Base-by-base conservation (phyloP, 64 coral and sea anemone genomes). In the Hydrozoanthus tunicans region DNA sequence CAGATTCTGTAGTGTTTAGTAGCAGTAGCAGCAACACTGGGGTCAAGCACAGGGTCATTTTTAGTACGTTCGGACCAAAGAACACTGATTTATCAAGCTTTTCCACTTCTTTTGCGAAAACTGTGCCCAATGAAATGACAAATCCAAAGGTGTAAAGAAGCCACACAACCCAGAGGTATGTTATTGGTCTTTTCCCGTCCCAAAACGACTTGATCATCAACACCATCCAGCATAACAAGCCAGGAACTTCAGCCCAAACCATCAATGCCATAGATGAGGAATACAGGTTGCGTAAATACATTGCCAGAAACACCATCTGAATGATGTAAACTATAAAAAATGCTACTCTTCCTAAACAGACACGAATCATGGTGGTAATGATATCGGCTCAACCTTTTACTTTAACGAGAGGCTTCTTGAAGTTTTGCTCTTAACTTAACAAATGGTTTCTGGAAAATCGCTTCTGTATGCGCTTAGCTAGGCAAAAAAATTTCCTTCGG, bases 11-110 rank as follows among this genome's bases (percentile, higher is more conserved):
- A 0, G 82, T 89, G 77, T 52, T 89, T 0, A 92, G 90, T 0
- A 95, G 65, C 4, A 95, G 65, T 15, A 92, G 32, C 5, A 90
- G 61, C 6, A 95, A 58, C 3, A 90, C 13, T 51, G 90, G 91
- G 15, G 90, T 17, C 9, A 89, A 23, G 13, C 94, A 95, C 5
- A 95, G 56, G 10, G 90, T 95, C 55, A 92, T 71, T 64, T 89
- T 95, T 67, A 95, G 70, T 12, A 64, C 1, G 53, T 92, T 95
- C 13, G 84, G 78, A 57, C 91, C 91, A 90, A 90, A 92, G 57
- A 81, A 88, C 60, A 20, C 52, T 6, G 81, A 13, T 4, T 7
- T 86, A 25, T 83, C 53, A 8, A 92, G 64, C 24, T 58, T 85
- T 24, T 92, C 72, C 4, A 76, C 81, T 12, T 85, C 73, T 86